Conservation (phyloP, 1,140 invertebrate species). For the Agraylea sexmaculata region DNA sequence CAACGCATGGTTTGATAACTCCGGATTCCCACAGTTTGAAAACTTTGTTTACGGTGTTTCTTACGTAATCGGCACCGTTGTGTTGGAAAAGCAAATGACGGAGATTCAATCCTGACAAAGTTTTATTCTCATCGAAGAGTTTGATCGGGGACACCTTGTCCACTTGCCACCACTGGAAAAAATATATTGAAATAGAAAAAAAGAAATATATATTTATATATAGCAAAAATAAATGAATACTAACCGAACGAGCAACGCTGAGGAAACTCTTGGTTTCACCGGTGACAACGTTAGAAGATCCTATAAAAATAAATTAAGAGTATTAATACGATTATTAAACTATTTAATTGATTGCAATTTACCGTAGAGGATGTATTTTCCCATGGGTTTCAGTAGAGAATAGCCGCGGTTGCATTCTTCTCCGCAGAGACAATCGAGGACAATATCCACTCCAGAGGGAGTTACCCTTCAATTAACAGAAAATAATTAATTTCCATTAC, state of each 20-base stretch:
- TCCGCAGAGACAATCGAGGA: constrained; percentile 78
- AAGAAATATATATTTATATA: constrained; percentile 12
- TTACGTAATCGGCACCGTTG: constrained; percentile 57
- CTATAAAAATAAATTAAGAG: constrained; percentile 25
- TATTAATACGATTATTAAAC: neutral
- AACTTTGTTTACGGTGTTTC: constrained; percentile 55
- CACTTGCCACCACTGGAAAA: constrained; percentile 77
- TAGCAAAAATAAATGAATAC: constrained; percentile 27
- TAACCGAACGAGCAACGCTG: constrained; percentile 72
- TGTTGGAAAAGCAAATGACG: constrained; percentile 75
- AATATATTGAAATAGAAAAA: constrained; percentile 12
- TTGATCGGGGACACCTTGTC: constrained; percentile 81
- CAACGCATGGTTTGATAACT: constrained; percentile 68
- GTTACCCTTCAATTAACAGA: constrained; percentile 53
- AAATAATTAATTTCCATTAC: constrained; percentile 15
- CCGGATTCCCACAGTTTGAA: constrained; percentile 63
- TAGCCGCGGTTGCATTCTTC: constrained; percentile 81
- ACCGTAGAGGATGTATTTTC: constrained; percentile 80
- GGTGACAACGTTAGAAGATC: constrained; percentile 73
- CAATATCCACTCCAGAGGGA: constrained; percentile 74
- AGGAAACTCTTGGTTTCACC: constrained; percentile 84
- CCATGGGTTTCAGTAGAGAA: constrained; percentile 75
- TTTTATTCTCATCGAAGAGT: constrained; percentile 81
- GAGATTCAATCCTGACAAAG: constrained; percentile 69
- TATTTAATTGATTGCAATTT: constrained; percentile 20